A percentile compares a stretch with the other conserved stretches of the same genome.
Evolutionary conservation across 2,113 vertebrate species (phyloP).

Genomic region (Neotoma lepida): DNA sequence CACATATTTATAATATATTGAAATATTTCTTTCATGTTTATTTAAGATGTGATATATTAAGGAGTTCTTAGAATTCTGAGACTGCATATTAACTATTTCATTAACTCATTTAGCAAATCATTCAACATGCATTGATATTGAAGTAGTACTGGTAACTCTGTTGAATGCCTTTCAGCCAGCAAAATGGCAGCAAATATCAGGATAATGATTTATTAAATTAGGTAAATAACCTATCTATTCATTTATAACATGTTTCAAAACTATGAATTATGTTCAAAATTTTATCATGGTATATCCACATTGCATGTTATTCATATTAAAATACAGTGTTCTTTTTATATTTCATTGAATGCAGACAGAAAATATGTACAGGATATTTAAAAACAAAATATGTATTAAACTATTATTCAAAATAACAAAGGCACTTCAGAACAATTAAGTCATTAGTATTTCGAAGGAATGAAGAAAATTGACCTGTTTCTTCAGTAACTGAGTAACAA

Average conservation of each 20-base stretch:
- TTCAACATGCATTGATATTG: not conserved
- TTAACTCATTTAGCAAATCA: not conserved
- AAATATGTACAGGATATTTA: not conserved
- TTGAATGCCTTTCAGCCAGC: too few relatives aligned
- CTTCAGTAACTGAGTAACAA: not conserved
- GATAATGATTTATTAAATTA: not conserved
- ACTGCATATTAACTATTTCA: not conserved
- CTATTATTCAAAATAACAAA: not conserved
- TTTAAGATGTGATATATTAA: not conserved
- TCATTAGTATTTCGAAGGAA: not conserved
- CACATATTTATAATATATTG: not conserved
- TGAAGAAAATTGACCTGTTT: not conserved
- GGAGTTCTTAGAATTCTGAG: not conserved
- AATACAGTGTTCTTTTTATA: not conserved
- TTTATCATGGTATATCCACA: not conserved
- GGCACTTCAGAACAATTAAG: rapidly evolving
- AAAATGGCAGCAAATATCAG: not conserved
- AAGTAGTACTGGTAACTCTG: not conserved
- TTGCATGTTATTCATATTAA: not conserved
- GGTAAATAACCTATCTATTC: not conserved
- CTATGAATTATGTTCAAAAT: not conserved
- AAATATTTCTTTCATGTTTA: not conserved
- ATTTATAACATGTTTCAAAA: not conserved
- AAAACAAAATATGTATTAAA: not conserved
- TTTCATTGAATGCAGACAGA: not conserved